Evolutionary conservation across 1,140 invertebrate genomes (phyloP).

Genomic region (Pectinophora gossypiella): DNA sequence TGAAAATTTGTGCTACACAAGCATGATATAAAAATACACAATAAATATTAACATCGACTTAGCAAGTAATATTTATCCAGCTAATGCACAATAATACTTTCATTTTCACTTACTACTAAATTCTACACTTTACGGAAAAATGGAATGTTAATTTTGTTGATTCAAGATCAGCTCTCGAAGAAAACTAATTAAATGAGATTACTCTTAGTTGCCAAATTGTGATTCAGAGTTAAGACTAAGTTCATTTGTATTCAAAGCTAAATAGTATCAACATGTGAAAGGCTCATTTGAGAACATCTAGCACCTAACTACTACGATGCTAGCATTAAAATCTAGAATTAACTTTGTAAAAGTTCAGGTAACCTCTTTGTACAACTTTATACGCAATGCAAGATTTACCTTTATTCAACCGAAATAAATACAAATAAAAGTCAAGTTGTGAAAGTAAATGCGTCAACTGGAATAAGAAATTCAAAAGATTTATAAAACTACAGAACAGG

Average conservation of each 20-base stretch:
- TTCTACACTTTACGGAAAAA: conserved; percentile 33
- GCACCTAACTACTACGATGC: conserved; percentile 36
- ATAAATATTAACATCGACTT: conserved; percentile 71
- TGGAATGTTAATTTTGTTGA: conserved; percentile 49
- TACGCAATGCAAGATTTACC: conserved; percentile 12
- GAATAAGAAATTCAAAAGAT: conserved; percentile 18
- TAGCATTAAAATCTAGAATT: conserved; percentile 19
- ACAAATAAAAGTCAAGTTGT: conserved; percentile 10
- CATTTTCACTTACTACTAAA: conserved; percentile 49
- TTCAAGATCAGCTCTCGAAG: too few relatives aligned
- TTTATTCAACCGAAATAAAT: conserved; percentile 1
- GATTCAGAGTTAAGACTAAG: too few relatives aligned
- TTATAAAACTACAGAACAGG: too few relatives aligned
- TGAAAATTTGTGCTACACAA: conserved; percentile 73
- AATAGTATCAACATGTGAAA: too few relatives aligned
- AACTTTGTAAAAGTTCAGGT: conserved; percentile 56
- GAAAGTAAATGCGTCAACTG: conserved; percentile 26
- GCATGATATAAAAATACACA: conserved; percentile 72
- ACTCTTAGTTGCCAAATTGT: too few relatives aligned
- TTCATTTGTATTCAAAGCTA: too few relatives aligned
- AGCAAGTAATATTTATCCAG: conserved; percentile 53
- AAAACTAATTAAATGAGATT: background rate
- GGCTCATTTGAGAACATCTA: conserved; percentile 24
- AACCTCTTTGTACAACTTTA: conserved; percentile 64
- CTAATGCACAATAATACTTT: conserved; percentile 69